phyloP scores from a whole-genome alignment of 2,888 invertebrate genomes.

The Rhimphoctona megacephalus region DNA sequence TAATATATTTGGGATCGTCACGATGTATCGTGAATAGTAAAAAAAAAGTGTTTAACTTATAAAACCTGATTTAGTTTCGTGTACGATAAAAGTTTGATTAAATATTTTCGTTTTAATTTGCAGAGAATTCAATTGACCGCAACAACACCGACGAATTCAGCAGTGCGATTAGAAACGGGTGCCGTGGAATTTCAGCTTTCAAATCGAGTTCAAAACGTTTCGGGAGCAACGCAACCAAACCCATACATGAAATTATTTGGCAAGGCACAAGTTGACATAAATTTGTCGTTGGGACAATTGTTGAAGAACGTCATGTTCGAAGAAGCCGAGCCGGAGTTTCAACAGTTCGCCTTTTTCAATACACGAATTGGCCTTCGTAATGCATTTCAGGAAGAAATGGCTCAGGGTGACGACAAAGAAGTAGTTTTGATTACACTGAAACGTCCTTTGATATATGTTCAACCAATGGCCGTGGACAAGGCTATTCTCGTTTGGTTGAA shows the following conservation, averaged over 20 bases:
- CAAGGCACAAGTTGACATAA: slow-evolving; percentile 96
- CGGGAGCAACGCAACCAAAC: slow-evolving; percentile 86
- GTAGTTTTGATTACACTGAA: slow-evolving; percentile 96
- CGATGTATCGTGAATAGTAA: too few species aligned
- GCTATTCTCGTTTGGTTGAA: slow-evolving; percentile 99
- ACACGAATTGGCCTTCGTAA: slow-evolving; percentile 95
- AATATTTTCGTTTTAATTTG: slow-evolving; percentile 57
- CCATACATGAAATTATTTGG: slow-evolving; percentile 90
- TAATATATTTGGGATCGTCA: too few species aligned
- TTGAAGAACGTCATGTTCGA: slow-evolving; percentile 97
- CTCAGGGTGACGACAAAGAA: slow-evolving; percentile 93
- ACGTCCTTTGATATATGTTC: slow-evolving; percentile 97
- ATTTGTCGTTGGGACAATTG: slow-evolving; percentile 97
- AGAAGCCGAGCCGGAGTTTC: slow-evolving; percentile 98
- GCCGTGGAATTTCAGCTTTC: slow-evolving; percentile 96
- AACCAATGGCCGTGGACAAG: slow-evolving; percentile 98
- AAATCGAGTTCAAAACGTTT: slow-evolving; percentile 96
- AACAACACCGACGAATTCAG: slow-evolving; percentile 98
- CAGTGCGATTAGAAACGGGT: slow-evolving; percentile 98
- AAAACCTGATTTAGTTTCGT: neutral
- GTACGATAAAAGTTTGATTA: neutral
- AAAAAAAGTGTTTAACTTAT: neutral
- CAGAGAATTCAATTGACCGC: slow-evolving; percentile 98
- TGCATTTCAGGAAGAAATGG: slow-evolving; percentile 96
- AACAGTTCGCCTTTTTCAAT: slow-evolving; percentile 99